Percentiles rank a stretch among this genome's conserved stretches.
phyloP scores from a whole-genome alignment of 2,888 invertebrate species.

The Agrochola lychnidis region DNA sequence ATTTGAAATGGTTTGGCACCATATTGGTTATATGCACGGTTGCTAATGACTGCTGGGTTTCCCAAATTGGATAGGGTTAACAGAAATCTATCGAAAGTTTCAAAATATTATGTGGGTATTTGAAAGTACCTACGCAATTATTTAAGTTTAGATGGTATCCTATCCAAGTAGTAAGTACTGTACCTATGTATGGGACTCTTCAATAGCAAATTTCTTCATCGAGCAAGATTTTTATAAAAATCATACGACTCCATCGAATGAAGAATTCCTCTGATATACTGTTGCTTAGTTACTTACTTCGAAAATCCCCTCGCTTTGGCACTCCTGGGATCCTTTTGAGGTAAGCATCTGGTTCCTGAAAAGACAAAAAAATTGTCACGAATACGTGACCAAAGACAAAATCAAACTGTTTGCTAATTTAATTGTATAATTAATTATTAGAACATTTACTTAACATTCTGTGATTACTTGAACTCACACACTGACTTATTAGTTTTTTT shows the following conservation, averaged over 20 bases:
- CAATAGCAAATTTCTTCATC: neutral
- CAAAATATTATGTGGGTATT: neutral
- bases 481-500: too few species aligned
- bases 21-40: slow-evolving; percentile 9
- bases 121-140: neutral
- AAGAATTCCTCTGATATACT: neutral
- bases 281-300: neutral
- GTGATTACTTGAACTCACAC: too few species aligned
- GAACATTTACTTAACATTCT: too few species aligned
- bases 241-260: neutral
- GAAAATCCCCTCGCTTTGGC: neutral
- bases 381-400: neutral
- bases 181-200: neutral
- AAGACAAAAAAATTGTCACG: neutral
- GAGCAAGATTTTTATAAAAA: neutral
- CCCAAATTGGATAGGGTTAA: neutral
- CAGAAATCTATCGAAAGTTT: neutral
- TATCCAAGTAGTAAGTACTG: neutral
- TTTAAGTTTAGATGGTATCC: neutral
- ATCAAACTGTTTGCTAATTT: too few species aligned
- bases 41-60: neutral
- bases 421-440: too few species aligned
- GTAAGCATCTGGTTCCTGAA: neutral
- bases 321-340: neutral
- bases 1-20: slow-evolving; percentile 19